phyloP scores from a whole-genome alignment of 1,140 invertebrate genomes.

The Micrasema longulum region DNA sequence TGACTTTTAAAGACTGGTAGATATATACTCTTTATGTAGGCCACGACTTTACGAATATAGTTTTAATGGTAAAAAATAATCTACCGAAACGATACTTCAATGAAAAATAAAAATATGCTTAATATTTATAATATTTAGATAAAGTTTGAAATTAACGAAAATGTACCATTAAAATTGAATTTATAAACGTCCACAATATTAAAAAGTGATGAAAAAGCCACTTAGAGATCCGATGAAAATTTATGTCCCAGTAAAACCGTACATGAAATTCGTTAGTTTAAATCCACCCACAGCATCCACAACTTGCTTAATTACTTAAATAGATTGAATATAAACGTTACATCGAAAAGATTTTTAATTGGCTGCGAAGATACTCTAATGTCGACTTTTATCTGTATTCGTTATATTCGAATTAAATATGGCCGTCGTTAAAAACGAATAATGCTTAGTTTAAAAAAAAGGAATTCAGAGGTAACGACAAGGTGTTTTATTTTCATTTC shows the following conservation, averaged over 20 bases:
- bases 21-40: no score
- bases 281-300: conserved; percentile 25
- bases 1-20: no score
- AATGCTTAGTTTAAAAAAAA: conserved; percentile 33
- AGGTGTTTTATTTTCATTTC: conserved; percentile 41
- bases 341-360: conserved; percentile 51
- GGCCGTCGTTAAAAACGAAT: conserved; percentile 40
- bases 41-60: no score
- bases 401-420: conserved; percentile 42
- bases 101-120: no score
- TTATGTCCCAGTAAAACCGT: conserved; percentile 35
- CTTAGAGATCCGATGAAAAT: conserved; percentile 22
- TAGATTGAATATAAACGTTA: conserved; percentile 47
- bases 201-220: conserved; percentile 4
- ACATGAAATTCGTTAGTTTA: conserved; percentile 43
- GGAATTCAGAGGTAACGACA: conserved; percentile 31
- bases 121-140: no score
- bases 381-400: conserved; percentile 50
- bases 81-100: no score
- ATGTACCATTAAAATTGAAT: conserved; percentile 14
- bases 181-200: not conserved
- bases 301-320: conserved; percentile 41
- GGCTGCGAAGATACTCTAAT: conserved; percentile 49
- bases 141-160: conserved; percentile 3
- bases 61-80: no score